phyloP scores from a whole-genome alignment of 2,113 vertebrate genomes.

The Melospiza melodia region DNA sequence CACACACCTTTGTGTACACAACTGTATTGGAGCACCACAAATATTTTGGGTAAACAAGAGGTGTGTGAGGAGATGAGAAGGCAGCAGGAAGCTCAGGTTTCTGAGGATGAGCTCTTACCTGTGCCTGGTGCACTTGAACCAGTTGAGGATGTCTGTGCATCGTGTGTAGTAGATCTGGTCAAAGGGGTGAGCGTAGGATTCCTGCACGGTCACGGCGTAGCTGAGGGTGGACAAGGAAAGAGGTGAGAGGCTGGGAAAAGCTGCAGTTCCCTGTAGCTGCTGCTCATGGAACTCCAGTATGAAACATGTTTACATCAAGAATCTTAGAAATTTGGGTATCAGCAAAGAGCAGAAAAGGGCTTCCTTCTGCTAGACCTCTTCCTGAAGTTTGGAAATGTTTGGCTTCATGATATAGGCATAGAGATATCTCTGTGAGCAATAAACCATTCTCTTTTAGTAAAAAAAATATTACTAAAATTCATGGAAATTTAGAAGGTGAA shows the following conservation, averaged over 20 bases:
- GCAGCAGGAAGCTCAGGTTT: background rate
- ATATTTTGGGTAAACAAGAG: background rate
- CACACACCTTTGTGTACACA: background rate
- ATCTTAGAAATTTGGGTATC: background rate
- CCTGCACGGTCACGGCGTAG: constrained; percentile 97
- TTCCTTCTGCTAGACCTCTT: background rate
- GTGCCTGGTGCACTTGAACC: constrained; percentile 99
- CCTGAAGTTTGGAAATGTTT: background rate
- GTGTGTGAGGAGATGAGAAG: background rate
- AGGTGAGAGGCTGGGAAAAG: background rate
- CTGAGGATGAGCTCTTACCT: constrained; percentile 75
- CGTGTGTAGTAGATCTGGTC: constrained; percentile 99
- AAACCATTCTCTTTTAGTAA: background rate
- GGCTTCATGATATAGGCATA: background rate
- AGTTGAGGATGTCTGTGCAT: constrained; percentile 98
- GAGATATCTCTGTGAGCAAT: background rate
- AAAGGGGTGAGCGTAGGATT: constrained; percentile 95
- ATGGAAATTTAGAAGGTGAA: background rate
- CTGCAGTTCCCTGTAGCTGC: background rate
- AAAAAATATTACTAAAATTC: background rate
- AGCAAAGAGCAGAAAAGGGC: background rate
- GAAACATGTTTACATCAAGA: background rate
- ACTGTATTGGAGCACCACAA: background rate
- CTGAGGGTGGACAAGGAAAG: constrained; percentile 65
- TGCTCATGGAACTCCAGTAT: background rate